Evolutionary conservation across 2,113 vertebrate genomes (phyloP), one percentile per base, ranked within the genome.

Genomic region (Nematolebias whitei): DNA sequence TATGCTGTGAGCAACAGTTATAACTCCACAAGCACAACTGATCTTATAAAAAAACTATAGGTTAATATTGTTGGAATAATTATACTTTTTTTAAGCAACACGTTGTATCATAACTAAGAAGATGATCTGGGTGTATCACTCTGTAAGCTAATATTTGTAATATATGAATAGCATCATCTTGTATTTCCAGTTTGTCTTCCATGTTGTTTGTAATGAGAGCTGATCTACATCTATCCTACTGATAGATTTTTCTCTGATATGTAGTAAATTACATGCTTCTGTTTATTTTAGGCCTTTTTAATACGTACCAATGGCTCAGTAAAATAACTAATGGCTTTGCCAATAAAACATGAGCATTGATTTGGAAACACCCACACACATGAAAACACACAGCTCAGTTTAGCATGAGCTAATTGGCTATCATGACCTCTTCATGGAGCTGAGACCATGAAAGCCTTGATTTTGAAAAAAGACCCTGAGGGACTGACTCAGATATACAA

Each of bases 351-450:
- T 71, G 55, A 73, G 49, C 68, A 85, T 73, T 68, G 81, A 87
- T 73, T 76, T 62, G 20, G 26, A 74, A 65, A 71, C 50, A 74
- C 14, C 26, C 20, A 57, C 52, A 35, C 29, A 50, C n/a, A n/a
- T n/a, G n/a, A 3, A 22, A 18, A 61, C 14, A 51, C 23, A 38
- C 43, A 63, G 13, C 87, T 87, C 80, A 88, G 76, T 90, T 84
- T 73, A 65, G 52, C 57, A 70, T 56, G 54, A 83, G 75, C 79
- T 86, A 88, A 90, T 86, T 85, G 86, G 81, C 79, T 88, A 83
- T 81, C 85, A 84, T 32, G 54, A 82, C 75, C 85, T 86, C 72
- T 82, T 78, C 79, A 84, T 85, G 19, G 66, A 82, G 62, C 69
- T 52, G 63, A 76, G 68, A 72, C 51, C 71, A 68, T 65, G 68